phyloP scores from a whole-genome alignment of 64 coral and sea anemone species.

The Stylophora pistillata region DNA sequence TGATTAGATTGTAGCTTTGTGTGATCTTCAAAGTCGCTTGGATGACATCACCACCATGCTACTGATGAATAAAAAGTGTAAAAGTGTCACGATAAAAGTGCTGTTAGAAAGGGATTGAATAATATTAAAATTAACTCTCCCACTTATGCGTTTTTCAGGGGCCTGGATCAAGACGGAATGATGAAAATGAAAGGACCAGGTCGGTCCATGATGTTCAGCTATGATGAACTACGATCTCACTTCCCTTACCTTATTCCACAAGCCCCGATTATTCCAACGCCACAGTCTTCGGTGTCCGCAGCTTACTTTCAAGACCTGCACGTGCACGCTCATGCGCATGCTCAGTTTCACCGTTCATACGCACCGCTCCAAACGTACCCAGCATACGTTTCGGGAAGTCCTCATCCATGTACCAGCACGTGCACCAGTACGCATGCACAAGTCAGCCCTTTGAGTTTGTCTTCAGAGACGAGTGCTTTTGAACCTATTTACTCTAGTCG shows the following conservation, averaged over 20 bases:
- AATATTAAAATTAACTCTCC: not conserved
- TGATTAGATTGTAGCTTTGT: no score
- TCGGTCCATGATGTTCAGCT: constrained; percentile 82
- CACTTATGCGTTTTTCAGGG: constrained; percentile 12
- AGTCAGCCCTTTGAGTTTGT: constrained; percentile 26
- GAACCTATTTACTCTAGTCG: constrained; percentile 54
- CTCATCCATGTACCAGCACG: constrained; percentile 38
- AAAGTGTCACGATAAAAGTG: not conserved
- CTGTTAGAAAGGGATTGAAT: not conserved
- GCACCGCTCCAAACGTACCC: constrained; percentile 66
- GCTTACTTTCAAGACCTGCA: constrained; percentile 54
- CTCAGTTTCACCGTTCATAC: constrained; percentile 45
- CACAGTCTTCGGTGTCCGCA: constrained; percentile 52
- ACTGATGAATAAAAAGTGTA: no score
- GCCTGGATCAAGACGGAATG: constrained; percentile 81
- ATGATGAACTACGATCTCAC: constrained; percentile 85
- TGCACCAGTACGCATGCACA: constrained; percentile 45
- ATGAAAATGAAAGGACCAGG: constrained; percentile 85
- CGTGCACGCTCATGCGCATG: constrained; percentile 52
- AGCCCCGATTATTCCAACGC: constrained; percentile 44
- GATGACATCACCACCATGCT: no score
- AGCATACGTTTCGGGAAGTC: constrained; percentile 63
- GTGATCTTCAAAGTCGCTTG: no score
- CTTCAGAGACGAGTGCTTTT: constrained; percentile 84
- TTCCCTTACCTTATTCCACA: constrained; percentile 86